These are phyloP conservation scores for Crotophaga sulcirostris DNA, from an alignment of 2,113 vertebrate genomes.

Conservation along the genomic window DNA sequence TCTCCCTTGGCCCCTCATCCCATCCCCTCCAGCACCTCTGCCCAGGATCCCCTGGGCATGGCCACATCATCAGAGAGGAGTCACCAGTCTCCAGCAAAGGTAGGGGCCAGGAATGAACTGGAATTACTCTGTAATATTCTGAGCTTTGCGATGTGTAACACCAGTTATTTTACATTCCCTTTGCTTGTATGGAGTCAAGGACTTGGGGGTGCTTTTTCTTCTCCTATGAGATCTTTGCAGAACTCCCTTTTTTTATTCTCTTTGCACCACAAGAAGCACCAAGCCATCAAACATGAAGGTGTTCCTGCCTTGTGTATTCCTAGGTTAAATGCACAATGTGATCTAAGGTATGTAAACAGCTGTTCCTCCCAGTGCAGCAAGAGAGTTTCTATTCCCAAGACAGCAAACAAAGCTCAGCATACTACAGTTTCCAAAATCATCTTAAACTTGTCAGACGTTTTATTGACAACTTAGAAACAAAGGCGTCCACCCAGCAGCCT, in stretches of 20 bases:
- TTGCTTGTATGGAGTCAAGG: background rate
- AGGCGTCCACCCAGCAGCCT: background rate
- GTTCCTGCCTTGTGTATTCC: background rate
- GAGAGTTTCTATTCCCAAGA: background rate
- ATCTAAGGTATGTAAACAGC: background rate
- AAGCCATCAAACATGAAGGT: background rate
- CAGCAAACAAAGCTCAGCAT: background rate
- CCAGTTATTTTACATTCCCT: background rate
- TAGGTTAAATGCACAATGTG: background rate
- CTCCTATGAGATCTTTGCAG: background rate
- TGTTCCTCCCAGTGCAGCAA: background rate
- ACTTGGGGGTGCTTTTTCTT: background rate
- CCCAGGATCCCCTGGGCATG: background rate
- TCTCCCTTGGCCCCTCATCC: background rate
- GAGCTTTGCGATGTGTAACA: background rate
- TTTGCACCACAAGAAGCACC: background rate
- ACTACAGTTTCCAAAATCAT: background rate
- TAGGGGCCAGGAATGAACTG: background rate
- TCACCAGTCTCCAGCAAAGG: accelerated
- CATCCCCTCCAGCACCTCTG: accelerated
- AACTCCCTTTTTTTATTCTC: background rate
- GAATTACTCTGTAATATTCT: background rate
- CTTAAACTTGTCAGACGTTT: background rate
- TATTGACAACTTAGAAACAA: background rate
- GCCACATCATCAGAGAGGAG: accelerated